phyloP scores from a whole-genome alignment of 2,797 vertebrate species.

The Okamejei kenojei region DNA sequence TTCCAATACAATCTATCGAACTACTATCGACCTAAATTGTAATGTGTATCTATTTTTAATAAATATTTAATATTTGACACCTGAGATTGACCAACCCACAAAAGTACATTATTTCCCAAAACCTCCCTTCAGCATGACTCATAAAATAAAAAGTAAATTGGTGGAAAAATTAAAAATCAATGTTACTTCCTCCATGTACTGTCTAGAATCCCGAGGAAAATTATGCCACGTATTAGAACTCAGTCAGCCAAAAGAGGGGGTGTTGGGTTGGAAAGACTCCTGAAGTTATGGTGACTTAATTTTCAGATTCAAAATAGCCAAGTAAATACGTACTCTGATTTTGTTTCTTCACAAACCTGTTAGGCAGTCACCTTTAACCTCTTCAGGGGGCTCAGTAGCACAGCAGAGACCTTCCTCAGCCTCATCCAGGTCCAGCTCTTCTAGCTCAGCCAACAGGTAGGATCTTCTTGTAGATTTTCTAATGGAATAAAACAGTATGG shows the following conservation, averaged over 20 bases:
- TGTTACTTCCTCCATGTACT: neutral
- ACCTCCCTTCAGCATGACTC: neutral
- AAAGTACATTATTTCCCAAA: neutral
- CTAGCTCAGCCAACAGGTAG: slow-evolving; percentile 50
- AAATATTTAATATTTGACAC: neutral
- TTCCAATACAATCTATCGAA: neutral
- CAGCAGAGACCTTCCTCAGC: slow-evolving; percentile 52
- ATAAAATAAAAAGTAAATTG: neutral
- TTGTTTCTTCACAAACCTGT: neutral
- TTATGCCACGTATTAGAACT: neutral
- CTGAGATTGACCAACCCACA: neutral
- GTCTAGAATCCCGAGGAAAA: neutral
- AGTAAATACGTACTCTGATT: slow-evolving; percentile 24
- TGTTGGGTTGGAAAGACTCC: neutral
- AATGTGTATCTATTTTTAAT: neutral
- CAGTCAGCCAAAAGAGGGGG: neutral
- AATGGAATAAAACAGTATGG: neutral
- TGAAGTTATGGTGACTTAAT: neutral
- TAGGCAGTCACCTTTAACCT: slow-evolving; percentile 54
- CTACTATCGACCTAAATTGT: neutral
- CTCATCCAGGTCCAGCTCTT: slow-evolving; percentile 49
- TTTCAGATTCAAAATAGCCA: neutral
- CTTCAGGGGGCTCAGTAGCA: slow-evolving; percentile 54
- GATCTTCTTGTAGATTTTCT: slow-evolving; percentile 36
- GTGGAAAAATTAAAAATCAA: neutral